A percentile compares a stretch with the other conserved stretches of the same genome.
These are phyloP conservation scores for Formica aserva DNA, from an alignment of 2,888 invertebrate species.

Conservation along the genomic window DNA sequence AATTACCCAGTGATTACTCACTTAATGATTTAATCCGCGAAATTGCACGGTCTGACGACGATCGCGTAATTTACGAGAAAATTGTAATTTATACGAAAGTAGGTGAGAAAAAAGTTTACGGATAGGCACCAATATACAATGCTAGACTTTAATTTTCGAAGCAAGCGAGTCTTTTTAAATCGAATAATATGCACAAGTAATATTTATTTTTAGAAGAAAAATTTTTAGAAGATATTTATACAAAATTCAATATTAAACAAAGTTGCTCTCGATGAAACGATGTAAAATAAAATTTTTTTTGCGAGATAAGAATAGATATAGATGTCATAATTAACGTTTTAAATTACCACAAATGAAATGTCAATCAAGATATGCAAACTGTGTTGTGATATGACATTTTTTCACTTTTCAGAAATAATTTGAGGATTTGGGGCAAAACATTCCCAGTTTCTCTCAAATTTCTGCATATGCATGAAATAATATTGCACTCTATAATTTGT, in stretches of 20 bases:
- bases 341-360: not conserved
- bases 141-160: slow-evolving; percentile 17
- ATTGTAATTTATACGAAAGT: slow-evolving; percentile 50
- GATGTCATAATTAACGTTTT: not conserved
- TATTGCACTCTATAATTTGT: not conserved
- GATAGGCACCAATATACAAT: not conserved
- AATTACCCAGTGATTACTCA: slow-evolving; percentile 50
- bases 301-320: not conserved
- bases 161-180: not conserved
- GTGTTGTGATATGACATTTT: too few relatives aligned
- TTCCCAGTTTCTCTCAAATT: not conserved
- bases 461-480: not conserved
- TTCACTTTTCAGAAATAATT: not conserved
- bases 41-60: slow-evolving; percentile 51
- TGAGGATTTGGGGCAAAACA: not conserved
- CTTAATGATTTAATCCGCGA: slow-evolving; percentile 53
- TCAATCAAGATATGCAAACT: not conserved
- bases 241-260: slow-evolving; percentile 5
- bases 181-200: not conserved
- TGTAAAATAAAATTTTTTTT: not conserved
- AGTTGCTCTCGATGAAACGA: slow-evolving; percentile 5
- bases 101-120: slow-evolving; percentile 7
- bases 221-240: not conserved
- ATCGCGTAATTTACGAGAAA: slow-evolving; percentile 47
- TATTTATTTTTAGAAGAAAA: not conserved